Conservation (phyloP, 2,888 invertebrate genomes). For the Drosophila paucipuncta region DNA sequence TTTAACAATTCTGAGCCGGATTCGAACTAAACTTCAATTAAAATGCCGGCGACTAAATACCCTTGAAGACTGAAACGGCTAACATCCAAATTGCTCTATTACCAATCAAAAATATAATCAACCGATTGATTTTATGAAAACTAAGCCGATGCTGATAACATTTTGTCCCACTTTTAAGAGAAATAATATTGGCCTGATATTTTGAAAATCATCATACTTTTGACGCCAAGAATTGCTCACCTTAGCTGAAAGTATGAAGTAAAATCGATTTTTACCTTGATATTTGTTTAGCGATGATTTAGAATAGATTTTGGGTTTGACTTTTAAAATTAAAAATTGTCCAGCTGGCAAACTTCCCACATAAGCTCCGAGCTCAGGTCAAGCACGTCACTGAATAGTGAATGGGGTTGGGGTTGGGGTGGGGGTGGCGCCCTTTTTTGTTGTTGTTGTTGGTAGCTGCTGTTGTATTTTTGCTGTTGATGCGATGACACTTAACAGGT, state of each 20-base stretch:
- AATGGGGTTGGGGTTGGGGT: background rate
- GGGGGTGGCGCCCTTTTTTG: background rate
- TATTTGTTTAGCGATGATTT: background rate
- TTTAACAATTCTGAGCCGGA: background rate
- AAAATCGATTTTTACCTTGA: background rate
- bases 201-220: too few species aligned
- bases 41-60: background rate
- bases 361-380: constrained; percentile 3
- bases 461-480: constrained; percentile 2
- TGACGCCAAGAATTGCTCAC: too few species aligned
- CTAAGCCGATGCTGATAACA: background rate
- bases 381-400: background rate
- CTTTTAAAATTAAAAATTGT: constrained; percentile 4
- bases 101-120: background rate
- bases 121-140: background rate
- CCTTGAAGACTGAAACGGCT: background rate
- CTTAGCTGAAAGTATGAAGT: too few species aligned
- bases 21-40: background rate
- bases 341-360: constrained; percentile 22
- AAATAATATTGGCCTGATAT: too few species aligned
- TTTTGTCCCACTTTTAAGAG: background rate
- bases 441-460: background rate
- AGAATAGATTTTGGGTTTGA: constrained; percentile 1
- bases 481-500: constrained; percentile 67
- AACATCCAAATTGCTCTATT: background rate